Evolutionary conservation across 2,888 invertebrate genomes (phyloP).

Genomic region (Toxonevra muliebris): DNA sequence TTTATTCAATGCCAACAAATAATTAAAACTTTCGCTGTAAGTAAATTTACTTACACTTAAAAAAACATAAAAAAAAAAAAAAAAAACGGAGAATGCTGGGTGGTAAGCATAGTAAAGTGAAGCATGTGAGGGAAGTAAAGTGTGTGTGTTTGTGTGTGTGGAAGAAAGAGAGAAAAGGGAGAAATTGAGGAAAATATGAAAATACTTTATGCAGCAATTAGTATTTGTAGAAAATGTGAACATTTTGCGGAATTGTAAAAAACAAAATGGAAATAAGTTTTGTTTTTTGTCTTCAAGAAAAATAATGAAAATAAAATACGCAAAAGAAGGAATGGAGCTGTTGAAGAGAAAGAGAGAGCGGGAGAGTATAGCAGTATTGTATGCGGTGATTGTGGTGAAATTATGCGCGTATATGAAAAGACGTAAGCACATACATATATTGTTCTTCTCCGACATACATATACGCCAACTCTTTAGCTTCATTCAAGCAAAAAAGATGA

Average conservation of each 20-base stretch:
- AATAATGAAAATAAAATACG: background rate
- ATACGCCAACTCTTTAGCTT: background rate
- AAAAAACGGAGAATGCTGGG: too few species aligned
- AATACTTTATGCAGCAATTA: constrained; percentile 10
- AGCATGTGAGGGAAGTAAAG: too few species aligned
- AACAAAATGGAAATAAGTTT: background rate
- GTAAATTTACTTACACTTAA: background rate
- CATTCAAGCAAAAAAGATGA: background rate
- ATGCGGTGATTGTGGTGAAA: too few species aligned
- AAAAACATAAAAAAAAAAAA: too few species aligned
- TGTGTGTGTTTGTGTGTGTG: too few species aligned
- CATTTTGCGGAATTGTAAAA: background rate
- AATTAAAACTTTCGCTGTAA: constrained; percentile 25
- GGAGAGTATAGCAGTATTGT: too few species aligned
- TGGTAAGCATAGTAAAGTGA: too few species aligned
- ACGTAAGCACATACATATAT: background rate
- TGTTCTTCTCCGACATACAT: too few species aligned
- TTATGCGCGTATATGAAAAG: too few species aligned
- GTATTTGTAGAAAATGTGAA: constrained; percentile 2
- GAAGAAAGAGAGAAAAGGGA: too few species aligned
- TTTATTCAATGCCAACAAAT: constrained; percentile 21
- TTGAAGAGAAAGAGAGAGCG: too few species aligned
- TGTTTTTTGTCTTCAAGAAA: background rate
- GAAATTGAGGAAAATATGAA: background rate
- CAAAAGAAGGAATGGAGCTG: background rate